phyloP scores from a whole-genome alignment of 2,888 invertebrate genomes.

The Andrena chrysosceles region DNA sequence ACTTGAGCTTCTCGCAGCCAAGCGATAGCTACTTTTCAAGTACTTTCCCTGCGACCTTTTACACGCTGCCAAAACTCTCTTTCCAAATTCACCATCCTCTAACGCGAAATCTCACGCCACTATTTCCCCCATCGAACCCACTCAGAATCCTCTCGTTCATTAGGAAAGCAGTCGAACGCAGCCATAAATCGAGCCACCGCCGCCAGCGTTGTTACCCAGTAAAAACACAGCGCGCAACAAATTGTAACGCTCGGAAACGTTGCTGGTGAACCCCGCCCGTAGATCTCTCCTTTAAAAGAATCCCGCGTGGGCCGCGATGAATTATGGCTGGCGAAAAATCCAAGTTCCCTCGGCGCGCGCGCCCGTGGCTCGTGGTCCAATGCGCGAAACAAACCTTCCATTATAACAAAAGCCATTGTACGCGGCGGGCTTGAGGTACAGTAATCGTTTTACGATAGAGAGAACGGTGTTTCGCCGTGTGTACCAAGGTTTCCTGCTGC shows the following conservation, averaged over 20 bases:
- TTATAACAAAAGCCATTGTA: slow-evolving; percentile 67
- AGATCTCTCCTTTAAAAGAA: slow-evolving; percentile 63
- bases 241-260: slow-evolving; percentile 48
- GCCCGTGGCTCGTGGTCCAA: slow-evolving; percentile 37
- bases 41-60: not conserved
- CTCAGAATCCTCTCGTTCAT: slow-evolving; percentile 36
- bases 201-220: slow-evolving; percentile 18
- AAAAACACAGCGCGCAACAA: slow-evolving; percentile 57
- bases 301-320: slow-evolving; percentile 61
- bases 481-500: slow-evolving; percentile 19
- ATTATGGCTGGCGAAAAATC: slow-evolving; percentile 61
- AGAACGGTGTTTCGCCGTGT: slow-evolving; percentile 18
- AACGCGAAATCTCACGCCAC: not conserved
- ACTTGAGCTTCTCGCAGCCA: too few relatives aligned
- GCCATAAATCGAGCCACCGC: slow-evolving; percentile 45
- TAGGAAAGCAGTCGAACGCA: slow-evolving; percentile 44
- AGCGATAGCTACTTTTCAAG: not conserved
- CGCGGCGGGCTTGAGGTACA: slow-evolving; percentile 47
- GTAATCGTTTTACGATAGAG: slow-evolving; percentile 70
- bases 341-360: slow-evolving; percentile 20
- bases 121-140: not conserved
- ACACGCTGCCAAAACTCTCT: not conserved
- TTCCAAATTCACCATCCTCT: not conserved
- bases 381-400: slow-evolving; percentile 66
- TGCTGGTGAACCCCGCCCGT: slow-evolving; percentile 27